Conservation (phyloP, 2,797 vertebrate species). For the Leuciscus waleckii region DNA sequence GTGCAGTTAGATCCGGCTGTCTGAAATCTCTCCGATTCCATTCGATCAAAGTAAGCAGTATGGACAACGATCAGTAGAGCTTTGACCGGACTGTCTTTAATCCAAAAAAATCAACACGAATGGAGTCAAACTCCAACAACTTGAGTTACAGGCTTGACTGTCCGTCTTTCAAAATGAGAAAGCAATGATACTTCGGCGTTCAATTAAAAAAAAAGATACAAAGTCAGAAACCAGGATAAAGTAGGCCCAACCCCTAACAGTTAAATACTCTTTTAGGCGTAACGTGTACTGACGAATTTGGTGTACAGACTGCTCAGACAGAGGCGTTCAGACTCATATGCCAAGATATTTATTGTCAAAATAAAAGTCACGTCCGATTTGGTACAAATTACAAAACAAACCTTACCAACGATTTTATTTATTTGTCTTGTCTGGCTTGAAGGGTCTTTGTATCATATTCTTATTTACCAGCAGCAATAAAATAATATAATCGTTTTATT, state of each 20-base stretch:
- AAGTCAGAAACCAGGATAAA: neutral
- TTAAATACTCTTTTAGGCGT: conserved; percentile 9
- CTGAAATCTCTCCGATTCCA: neutral
- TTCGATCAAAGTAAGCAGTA: neutral
- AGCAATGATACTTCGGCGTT: neutral
- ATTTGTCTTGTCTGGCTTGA: neutral
- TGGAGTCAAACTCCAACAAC: conserved; percentile 17
- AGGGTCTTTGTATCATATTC: neutral
- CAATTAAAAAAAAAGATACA: neutral
- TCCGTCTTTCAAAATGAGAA: neutral
- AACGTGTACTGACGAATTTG: neutral
- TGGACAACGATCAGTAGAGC: neutral
- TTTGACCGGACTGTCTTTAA: neutral
- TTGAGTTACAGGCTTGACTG: neutral
- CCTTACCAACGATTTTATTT: neutral
- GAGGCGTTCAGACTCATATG: neutral
- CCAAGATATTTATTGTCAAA: neutral
- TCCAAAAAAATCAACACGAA: neutral
- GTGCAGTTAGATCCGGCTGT: conserved; percentile 5
- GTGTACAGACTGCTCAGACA: too few species aligned
- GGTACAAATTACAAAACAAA: neutral
- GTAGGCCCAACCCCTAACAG: neutral
- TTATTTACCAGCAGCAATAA: neutral
- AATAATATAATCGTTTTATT: neutral
- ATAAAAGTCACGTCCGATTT: conserved; percentile 10